Conservation (phyloP, 2,797 vertebrate genomes). For the Kryptolebias ocellatus region DNA sequence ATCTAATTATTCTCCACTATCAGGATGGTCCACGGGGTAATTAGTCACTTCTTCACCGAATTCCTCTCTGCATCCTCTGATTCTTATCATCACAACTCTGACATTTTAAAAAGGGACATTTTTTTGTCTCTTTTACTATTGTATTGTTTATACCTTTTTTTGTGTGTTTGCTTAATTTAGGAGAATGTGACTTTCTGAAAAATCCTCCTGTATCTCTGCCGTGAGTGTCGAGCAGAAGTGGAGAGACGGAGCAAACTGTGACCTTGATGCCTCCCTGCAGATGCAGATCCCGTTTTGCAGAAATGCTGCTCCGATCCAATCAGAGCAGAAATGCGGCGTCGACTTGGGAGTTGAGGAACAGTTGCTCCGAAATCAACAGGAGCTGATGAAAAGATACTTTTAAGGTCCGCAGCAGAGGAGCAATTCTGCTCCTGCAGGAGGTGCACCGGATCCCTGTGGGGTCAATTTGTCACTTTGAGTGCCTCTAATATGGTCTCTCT, state of each 20-base stretch:
- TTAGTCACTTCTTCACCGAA: conserved; percentile 80
- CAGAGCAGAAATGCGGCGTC: conserved; percentile 32
- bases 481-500: conserved; percentile 12
- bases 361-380: conserved; percentile 37
- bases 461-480: conserved; percentile 35
- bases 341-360: conserved; percentile 28
- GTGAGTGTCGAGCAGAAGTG: not conserved
- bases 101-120: conserved; percentile 71
- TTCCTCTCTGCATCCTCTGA: conserved; percentile 73
- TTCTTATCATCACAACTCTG: conserved; percentile 73
- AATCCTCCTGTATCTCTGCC: conserved; percentile 35
- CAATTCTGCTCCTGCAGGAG: conserved; percentile 20
- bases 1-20: conserved; percentile 81
- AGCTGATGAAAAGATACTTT: conserved; percentile 34
- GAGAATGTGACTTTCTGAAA: conserved; percentile 14
- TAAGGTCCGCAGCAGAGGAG: conserved; percentile 21
- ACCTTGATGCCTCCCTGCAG: conserved; percentile 14
- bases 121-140: conserved; percentile 56
- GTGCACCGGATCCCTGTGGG: conserved; percentile 23
- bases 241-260: not conserved
- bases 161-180: conserved; percentile 3
- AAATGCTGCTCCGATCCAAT: conserved; percentile 44
- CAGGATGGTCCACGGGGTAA: conserved; percentile 77
- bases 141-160: conserved; percentile 15
- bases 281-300: conserved; percentile 26